Conservation (phyloP, 2,113 vertebrate genomes). For the Herpetotheres cachinnans region DNA sequence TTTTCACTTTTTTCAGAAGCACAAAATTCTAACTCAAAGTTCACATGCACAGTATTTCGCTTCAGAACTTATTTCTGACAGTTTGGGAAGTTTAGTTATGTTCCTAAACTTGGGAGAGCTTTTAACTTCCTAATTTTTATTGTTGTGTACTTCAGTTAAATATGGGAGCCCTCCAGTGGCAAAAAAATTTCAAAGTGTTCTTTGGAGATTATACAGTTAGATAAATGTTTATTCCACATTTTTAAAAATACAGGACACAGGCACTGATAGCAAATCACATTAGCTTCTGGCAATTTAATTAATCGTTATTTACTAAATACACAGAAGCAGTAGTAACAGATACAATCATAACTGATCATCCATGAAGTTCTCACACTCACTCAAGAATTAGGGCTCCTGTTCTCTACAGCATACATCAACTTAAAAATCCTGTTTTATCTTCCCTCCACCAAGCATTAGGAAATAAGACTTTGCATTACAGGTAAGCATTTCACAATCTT, state of each 20-base stretch:
- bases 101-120: not conserved
- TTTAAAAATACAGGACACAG: not conserved
- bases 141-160: not conserved
- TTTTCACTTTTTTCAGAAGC: not conserved
- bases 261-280: not conserved
- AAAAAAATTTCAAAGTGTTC: not conserved
- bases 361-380: not conserved
- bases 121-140: not conserved
- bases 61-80: not conserved
- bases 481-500: not conserved
- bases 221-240: not conserved
- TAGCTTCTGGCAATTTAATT: not conserved
- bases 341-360: not conserved
- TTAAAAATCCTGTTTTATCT: not conserved
- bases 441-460: not conserved
- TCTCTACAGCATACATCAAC: not conserved
- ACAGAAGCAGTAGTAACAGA: not conserved
- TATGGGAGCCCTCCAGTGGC: conserved; percentile 13
- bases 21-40: not conserved
- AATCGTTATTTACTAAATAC: not conserved
- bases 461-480: not conserved
- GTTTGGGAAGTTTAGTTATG: not conserved
- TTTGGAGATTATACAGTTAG: not conserved
- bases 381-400: not conserved
- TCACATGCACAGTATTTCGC: not conserved